Evolutionary conservation across 2,113 vertebrate species (phyloP), one percentile per base, ranked within the genome.

Genomic region (Gopherus evgoodei): DNA sequence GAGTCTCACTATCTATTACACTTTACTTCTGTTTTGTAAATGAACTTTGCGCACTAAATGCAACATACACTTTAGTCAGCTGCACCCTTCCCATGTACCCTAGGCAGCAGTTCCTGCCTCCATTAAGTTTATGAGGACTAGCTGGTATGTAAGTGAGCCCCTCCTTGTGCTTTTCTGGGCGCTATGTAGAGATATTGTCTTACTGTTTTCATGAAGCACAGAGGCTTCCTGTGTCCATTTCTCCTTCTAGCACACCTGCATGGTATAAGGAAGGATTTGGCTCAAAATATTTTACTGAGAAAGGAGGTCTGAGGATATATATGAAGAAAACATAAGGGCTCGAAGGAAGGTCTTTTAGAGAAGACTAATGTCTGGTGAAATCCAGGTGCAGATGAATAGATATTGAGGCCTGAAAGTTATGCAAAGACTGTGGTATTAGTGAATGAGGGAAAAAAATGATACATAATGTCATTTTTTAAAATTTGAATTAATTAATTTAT

Each of bases 1-100:
- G 76, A 94, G 89, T 95, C 93, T 96, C 87, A 57, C 76, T 81
- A 90, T 87, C 78, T 80, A 21, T 69, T 0, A 35, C 65, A 88
- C 79, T 82, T 88, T 82, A 97, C 95, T 97, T 97, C 94, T 96
- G 90, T 96, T 97, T 96, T 91, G 90, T 84, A 53, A 88, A 24
- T 7, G 83, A 90, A 2, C 83, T 1, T 44, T 1, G 76, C 22
- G 91, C 42, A 11, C 31, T 24, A 0, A 53, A 89, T n/a, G 91
- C 89, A 35, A n/a, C 78, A 2, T 84, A 1, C 54, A 2, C 35
- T 10, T 13, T 38, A 31, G 76, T 13, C 5, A 1, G 50, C 47
- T 1, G 0, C 12, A 65, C 24, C 2, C 91, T 53, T 50, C 76
- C 93, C 91, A 72, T 91, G 88, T 86, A 3, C 79, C 65, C 62